Evolutionary conservation across 2,797 vertebrate genomes (phyloP), one percentile per base, ranked within the genome.

Genomic region (Tachyglossus aculeatus): DNA sequence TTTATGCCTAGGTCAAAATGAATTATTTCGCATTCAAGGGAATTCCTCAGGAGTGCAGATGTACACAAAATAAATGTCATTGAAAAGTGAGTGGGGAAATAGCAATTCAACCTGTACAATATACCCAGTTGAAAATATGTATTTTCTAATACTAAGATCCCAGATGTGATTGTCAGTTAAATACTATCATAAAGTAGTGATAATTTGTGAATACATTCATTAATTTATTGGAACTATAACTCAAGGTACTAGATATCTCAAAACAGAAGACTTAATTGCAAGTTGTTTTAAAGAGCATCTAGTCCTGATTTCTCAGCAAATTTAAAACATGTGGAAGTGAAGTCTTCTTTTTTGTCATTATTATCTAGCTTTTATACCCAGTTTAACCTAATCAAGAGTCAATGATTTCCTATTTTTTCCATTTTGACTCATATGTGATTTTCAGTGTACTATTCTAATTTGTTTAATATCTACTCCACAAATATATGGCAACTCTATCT

Each of bases 1-100:
- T 73, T 43, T 74, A 51, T 29, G 14, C 14, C 32, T 67, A 66
- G 57, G 59, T 66, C 43, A 62, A 85, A 89, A 80, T 47, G 15
- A 77, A 77, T 82, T 71, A 74, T 80, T 86, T 86, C 41, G n/a
- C 15, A 72, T 76, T 68, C 81, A 84, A 67, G 7, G 15, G 1
- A 9, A 55, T 19, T 71, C 1, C 1, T 38, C 19, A 15, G 3
- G 58, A 13, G 59, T 34, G n/a, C n/a, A 76, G 19, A 66, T 77
- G 44, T 64, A 6, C 10, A 18, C 22, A 31, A 48, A 5, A 19
- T 64, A 34, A 66, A 33, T 39, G 44, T 27, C 10, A 62, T 55
- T 39, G 5, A 51, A 62, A 78, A 64, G 2, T 67, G 1, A 36
- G 24, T 63, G 31, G 16, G 50, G 83, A 81, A 61, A 36, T 73